Evolutionary conservation across 2,113 vertebrate genomes (phyloP), one percentile per base, ranked within the genome.

Genomic region (Bostrychus sinensis): DNA sequence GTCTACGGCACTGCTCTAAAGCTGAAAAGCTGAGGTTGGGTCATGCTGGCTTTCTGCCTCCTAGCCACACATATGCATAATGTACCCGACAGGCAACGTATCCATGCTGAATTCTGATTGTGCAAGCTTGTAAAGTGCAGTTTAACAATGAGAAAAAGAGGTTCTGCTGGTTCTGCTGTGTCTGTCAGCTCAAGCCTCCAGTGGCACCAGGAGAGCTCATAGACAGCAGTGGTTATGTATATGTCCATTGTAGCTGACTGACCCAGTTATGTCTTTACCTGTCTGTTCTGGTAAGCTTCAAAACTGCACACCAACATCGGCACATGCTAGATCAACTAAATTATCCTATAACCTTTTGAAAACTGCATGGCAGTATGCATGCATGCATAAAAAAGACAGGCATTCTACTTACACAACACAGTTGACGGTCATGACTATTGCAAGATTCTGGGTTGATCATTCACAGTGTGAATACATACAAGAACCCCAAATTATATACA

Each of bases 21-120:
- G 81, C 83, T 78, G 79, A 78, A 84, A 81, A 89, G 79, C 84
- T 67, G 67, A 83, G 67, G 83, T 78, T 66, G 73, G 87, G 72
- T 89, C 82, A 88, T 46, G 69, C 67, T 74, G 77, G 72, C 80
- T 67, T 46, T 74, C 56, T 80, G 75, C 77, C 84, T 63, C 75
- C 36, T 71, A 73, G 77, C 66, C 62, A 80, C 73, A 48, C 45
- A 57, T 59, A 68, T 23, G 56, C 58, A 66, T 13, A 75, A 67
- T 66, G 70, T 42, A 62, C 70, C 60, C 56, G 70, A 81, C 71
- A 77, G 66, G 50, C 59, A 68, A 51, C 62, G 51, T 74, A 43
- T 63, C 54, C 19, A 11, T 28, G 51, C 56, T 60, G 72, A 68
- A 75, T 78, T 76, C 17, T 50, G 53, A 77, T 67, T 63, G 28